A percentile compares a stretch with the other conserved stretches of the same genome.
These are phyloP conservation scores for Agelastica alni DNA, from an alignment of 2,888 invertebrate genomes.

Conservation along the genomic window DNA sequence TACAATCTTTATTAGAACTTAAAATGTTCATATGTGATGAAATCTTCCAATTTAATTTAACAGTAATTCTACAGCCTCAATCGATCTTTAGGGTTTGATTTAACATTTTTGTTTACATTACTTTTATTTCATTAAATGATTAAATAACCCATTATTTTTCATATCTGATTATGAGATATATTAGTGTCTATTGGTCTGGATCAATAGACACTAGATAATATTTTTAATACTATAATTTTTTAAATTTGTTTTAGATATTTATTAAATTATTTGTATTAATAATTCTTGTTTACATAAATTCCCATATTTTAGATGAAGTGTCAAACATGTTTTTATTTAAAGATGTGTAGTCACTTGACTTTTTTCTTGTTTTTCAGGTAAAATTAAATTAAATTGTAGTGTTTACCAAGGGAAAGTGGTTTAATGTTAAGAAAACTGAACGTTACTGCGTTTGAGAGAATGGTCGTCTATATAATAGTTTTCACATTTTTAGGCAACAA, in stretches of 20 bases:
- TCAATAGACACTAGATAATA: too few relatives aligned
- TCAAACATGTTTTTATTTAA: neutral
- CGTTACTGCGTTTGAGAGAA: constrained; percentile 13
- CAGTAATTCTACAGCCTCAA: too few relatives aligned
- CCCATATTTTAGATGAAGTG: neutral
- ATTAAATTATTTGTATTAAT: neutral
- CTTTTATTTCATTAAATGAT: too few relatives aligned
- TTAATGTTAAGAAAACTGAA: constrained; percentile 6
- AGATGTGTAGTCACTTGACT: neutral
- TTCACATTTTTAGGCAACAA: constrained; percentile 64
- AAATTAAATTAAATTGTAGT: constrained; percentile 13
- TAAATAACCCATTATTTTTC: too few relatives aligned
- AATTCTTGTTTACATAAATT: neutral
- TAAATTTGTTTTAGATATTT: neutral
- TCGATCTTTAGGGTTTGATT: too few relatives aligned
- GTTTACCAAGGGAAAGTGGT: neutral
- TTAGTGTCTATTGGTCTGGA: too few relatives aligned
- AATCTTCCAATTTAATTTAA: too few relatives aligned
- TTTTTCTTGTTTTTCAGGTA: constrained; percentile 2
- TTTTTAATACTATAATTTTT: too few relatives aligned
- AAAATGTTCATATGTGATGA: too few relatives aligned
- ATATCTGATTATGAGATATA: too few relatives aligned
- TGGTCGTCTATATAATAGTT: constrained; percentile 42
- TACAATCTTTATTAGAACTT: too few relatives aligned
- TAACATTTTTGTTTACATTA: too few relatives aligned